These are phyloP conservation scores for Scyliorhinus canicula DNA, from an alignment of 2,797 vertebrate species.

Conservation along the genomic window DNA sequence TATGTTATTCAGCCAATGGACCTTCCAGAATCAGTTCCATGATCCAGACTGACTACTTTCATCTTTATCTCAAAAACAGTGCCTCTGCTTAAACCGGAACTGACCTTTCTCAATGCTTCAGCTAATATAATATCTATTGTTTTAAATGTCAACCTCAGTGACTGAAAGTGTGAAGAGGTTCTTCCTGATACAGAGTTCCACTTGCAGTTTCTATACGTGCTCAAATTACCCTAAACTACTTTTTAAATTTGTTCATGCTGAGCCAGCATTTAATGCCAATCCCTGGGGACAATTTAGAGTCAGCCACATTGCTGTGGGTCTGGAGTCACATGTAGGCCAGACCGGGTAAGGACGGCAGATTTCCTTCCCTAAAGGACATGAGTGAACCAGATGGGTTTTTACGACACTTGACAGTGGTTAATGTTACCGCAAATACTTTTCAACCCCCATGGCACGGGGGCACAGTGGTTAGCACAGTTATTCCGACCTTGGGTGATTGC, in stretches of 20 bases:
- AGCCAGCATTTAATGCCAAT: too few species aligned
- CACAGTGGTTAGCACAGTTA: too few species aligned
- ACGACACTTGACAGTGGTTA: too few species aligned
- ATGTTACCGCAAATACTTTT: neutral
- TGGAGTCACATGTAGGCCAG: too few species aligned
- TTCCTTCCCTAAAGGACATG: too few species aligned
- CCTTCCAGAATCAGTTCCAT: neutral
- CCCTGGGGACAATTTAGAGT: too few species aligned
- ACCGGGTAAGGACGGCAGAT: too few species aligned
- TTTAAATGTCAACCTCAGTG: neutral
- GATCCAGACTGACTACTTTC: neutral
- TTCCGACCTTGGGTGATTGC: too few species aligned
- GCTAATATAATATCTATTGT: neutral
- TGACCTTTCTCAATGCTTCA: neutral
- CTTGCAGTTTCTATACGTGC: neutral
- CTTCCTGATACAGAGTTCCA: neutral
- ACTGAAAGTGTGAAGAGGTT: neutral
- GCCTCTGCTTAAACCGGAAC: neutral
- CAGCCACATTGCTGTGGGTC: too few species aligned
- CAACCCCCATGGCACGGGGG: neutral
- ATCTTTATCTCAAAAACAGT: neutral
- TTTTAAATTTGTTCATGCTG: too few species aligned
- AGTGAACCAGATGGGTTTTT: too few species aligned
- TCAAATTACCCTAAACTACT: neutral
- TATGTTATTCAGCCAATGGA: neutral